These are phyloP conservation scores for Cinclus mexicanus DNA, from an alignment of 2,113 vertebrate species.

Conservation along the genomic window DNA sequence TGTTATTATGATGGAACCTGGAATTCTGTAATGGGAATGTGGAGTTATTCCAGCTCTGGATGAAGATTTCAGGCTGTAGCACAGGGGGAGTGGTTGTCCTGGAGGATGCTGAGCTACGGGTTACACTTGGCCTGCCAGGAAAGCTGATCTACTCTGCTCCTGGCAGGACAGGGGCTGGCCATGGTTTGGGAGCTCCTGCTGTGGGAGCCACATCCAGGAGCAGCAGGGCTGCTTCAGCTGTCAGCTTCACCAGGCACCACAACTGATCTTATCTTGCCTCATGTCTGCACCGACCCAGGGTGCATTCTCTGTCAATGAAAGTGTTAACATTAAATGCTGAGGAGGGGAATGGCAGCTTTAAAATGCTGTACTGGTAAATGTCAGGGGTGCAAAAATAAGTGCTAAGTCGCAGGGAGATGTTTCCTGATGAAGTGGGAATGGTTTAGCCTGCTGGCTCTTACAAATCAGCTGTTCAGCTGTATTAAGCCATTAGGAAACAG, in stretches of 20 bases:
- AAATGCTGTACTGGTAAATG: not conserved
- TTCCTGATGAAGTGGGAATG: not conserved
- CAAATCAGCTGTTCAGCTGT: not conserved
- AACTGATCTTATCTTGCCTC: not conserved
- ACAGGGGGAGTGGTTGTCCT: not conserved
- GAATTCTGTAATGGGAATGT: not conserved
- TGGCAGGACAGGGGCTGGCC: fast-evolving
- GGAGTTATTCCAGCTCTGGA: not conserved
- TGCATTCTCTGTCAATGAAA: not conserved
- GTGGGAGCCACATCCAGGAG: fast-evolving
- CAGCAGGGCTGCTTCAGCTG: not conserved
- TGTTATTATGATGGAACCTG: not conserved
- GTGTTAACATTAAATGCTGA: not conserved
- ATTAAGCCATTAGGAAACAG: not conserved
- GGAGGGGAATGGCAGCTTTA: not conserved
- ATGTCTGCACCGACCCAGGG: not conserved
- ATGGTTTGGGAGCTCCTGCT: not conserved
- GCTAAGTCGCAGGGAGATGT: not conserved
- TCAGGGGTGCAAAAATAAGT: not conserved
- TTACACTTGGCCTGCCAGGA: not conserved
- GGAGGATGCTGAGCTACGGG: not conserved
- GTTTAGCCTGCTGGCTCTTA: not conserved
- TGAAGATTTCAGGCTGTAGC: not conserved
- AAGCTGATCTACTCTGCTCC: not conserved
- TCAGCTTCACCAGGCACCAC: fast-evolving